Evolutionary conservation across 1,140 invertebrate genomes (phyloP).

Genomic region (Anastrepha ludens): DNA sequence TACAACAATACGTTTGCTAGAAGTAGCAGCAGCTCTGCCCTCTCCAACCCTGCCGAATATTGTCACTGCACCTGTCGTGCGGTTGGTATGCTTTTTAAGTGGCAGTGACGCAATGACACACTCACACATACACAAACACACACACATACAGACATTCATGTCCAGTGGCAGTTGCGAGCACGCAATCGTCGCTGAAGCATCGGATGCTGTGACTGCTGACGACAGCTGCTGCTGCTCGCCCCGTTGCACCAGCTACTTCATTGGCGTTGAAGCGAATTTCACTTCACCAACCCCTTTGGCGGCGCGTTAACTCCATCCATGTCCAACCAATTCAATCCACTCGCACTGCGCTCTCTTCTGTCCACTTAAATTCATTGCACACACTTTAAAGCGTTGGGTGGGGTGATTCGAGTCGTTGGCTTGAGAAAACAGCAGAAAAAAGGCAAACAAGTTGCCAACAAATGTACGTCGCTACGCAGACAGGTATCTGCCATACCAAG

Average conservation of each 20-base stretch:
- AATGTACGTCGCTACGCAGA: conserved; percentile 11
- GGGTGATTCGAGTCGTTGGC: not conserved
- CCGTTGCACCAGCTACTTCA: conserved; percentile 5
- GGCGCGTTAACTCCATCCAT: not conserved
- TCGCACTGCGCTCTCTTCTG: not conserved
- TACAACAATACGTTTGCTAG: conserved; percentile 1
- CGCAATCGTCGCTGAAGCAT: conserved; percentile 18
- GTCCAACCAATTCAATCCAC: conserved; percentile 32
- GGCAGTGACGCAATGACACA: conserved; percentile 15
- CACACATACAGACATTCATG: not conserved
- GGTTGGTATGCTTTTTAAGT: conserved; percentile 40
- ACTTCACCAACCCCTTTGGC: not conserved
- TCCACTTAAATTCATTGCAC: not conserved
- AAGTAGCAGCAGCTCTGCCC: not conserved
- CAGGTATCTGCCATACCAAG: not conserved
- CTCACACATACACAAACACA: not conserved
- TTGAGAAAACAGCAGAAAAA: not conserved
- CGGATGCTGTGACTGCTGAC: conserved; percentile 37
- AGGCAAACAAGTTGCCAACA: not conserved
- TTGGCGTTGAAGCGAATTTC: conserved; percentile 3
- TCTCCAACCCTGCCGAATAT: not conserved
- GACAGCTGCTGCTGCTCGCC: conserved; percentile 23
- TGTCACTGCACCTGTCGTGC: conserved; percentile 35
- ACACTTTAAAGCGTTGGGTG: too few relatives aligned
- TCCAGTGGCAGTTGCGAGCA: not conserved